Base-by-base conservation (phyloP, 2,888 invertebrate genomes). In the Agriopis marginaria region DNA sequence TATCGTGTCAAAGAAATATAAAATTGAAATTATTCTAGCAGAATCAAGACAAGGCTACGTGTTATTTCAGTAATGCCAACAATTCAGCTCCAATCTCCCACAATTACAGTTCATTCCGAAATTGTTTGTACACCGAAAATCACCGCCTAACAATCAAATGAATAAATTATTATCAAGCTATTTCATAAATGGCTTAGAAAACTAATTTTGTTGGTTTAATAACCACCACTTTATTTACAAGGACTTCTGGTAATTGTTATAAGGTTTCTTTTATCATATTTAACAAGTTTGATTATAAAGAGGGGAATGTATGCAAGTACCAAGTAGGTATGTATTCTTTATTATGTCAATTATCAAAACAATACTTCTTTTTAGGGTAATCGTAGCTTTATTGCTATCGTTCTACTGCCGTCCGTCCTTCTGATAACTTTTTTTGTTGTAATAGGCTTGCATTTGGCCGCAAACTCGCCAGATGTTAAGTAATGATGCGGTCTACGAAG, bases 71-170 rank as follows among this genome's bases (percentile, higher is more conserved):
- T 61, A 42, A 61, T 51, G 17, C 51, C 17, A 51, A 51, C 51
- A 51, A 47, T 63, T 23, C 14, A 32, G 54, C 14, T 23, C 17
- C 55, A 55, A 55, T 49, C 12, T 55, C 14, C 17, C 40, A 40
- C 42, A 54, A 54, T 45, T 47, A 63, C n/a, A 47, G 14, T 23
- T 40, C 53, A 44, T 32, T 45, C 23, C 55, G 6, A 50, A 64
- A 64, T 64, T 65, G 56, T 59, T 51, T 44, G 44, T 14, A 39
- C 58, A 59, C 65, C 44, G 9, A 51, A 54, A 64, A 64, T 55
- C 47, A 63, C 14, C 9, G 39, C 11, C 53, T 10, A 54, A 54
- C 8, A 12, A 23, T 11, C 23, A 14, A 51, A 11, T 54, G 63
- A 63, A 63, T 63, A 63, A 45, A 58, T 49, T 14, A 47, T 32